Conservation (phyloP, 2,113 vertebrate genomes). For the Gavialis gangeticus region DNA sequence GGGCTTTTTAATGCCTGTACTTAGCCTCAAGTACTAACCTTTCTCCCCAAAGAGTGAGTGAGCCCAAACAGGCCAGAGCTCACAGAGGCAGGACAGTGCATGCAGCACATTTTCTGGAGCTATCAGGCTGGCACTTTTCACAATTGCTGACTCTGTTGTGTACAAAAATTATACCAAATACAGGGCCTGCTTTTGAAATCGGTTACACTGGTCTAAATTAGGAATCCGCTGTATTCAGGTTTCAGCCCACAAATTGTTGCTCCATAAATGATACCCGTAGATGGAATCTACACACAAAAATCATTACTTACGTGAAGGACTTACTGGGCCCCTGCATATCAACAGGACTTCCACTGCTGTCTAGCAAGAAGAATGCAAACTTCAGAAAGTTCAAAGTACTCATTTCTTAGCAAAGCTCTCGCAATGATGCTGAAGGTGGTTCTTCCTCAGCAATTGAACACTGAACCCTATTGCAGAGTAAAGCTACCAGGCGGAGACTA, state of each 20-base stretch:
- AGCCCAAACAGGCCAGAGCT: neutral
- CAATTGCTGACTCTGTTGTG: neutral
- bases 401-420: fast-evolving
- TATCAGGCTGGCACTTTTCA: neutral
- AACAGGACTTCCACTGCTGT: neutral
- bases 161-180: neutral
- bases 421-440: neutral
- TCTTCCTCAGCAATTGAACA: neutral
- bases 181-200: neutral
- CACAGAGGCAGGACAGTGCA: neutral
- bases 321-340: fast-evolving
- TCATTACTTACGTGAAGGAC: neutral
- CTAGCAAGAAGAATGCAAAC: neutral
- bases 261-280: neutral
- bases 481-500: neutral
- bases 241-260: neutral
- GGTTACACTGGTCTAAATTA: neutral
- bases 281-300: neutral
- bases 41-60: neutral
- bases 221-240: neutral
- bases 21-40: neutral
- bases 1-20: too few relatives aligned
- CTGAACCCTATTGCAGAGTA: too few relatives aligned
- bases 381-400: neutral
- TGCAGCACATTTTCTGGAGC: neutral